Conservation (phyloP, 2,113 vertebrate species). For the Oncorhynchus masou region DNA sequence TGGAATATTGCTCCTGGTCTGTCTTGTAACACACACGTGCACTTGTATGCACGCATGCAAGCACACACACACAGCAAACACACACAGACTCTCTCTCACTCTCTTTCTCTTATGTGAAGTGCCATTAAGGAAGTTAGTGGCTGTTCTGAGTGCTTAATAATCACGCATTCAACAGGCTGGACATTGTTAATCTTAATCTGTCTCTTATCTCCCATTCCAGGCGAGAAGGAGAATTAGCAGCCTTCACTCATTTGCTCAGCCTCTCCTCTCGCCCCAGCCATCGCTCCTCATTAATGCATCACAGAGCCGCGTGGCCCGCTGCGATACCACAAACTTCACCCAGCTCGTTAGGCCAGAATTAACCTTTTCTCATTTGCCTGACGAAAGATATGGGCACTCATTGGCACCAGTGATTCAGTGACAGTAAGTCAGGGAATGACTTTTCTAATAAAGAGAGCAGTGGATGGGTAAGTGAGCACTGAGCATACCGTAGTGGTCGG, state of each 20-base stretch:
- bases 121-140: constrained; percentile 43
- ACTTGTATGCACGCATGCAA: not conserved
- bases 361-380: constrained; percentile 42
- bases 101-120: constrained; percentile 22
- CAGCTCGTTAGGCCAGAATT: constrained; percentile 41
- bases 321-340: constrained; percentile 46
- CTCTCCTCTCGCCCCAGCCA: constrained; percentile 47
- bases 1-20: not conserved
- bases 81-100: not conserved
- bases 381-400: constrained; percentile 49
- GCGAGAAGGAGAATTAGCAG: constrained; percentile 58
- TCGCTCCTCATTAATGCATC: constrained; percentile 57
- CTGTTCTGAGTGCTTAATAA: constrained; percentile 42
- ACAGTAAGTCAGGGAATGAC: constrained; percentile 27
- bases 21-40: not conserved
- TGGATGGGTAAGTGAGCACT: not conserved
- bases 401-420: constrained; percentile 16
- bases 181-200: constrained; percentile 65
- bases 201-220: constrained; percentile 66
- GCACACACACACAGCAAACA: constrained; percentile 1
- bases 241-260: constrained; percentile 51
- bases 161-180: constrained; percentile 59
- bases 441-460: not conserved
- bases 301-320: constrained; percentile 47
- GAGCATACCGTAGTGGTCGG: no score